phyloP scores from a whole-genome alignment of 2,888 invertebrate species.

The Cancer borealis region DNA sequence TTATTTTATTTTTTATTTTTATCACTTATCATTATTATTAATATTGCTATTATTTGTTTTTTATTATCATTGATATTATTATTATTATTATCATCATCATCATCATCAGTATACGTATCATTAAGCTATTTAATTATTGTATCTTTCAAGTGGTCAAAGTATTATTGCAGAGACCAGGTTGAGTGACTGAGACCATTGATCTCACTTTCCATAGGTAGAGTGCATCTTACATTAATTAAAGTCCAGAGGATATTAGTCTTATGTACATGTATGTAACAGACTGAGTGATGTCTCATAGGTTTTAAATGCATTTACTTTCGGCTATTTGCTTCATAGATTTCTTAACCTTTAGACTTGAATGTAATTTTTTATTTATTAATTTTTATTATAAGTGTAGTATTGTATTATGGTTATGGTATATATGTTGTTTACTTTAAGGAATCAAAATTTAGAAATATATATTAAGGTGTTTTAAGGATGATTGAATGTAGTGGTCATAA shows the following conservation, averaged over 20 bases:
- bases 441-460: constrained; percentile 1
- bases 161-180: constrained; percentile 49
- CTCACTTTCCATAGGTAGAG: constrained; percentile 54
- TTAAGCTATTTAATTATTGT: not conserved
- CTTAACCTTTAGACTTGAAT: not conserved
- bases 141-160: constrained; percentile 16
- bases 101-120: no score
- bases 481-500: not conserved
- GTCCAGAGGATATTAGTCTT: not conserved
- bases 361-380: not conserved
- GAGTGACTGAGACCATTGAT: constrained; percentile 53
- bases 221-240: not conserved
- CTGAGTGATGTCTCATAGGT: not conserved
- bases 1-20: no score
- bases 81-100: not conserved
- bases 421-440: not conserved
- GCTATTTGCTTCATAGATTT: not conserved
- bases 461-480: not conserved
- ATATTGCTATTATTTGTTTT: not conserved
- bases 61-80: not conserved
- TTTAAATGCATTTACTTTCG: not conserved
- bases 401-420: not conserved
- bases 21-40: constrained; percentile 10
- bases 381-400: not conserved
- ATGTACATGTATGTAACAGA: not conserved